Conservation (phyloP, 2,113 vertebrate species). For the Dolichotis patagonum region DNA sequence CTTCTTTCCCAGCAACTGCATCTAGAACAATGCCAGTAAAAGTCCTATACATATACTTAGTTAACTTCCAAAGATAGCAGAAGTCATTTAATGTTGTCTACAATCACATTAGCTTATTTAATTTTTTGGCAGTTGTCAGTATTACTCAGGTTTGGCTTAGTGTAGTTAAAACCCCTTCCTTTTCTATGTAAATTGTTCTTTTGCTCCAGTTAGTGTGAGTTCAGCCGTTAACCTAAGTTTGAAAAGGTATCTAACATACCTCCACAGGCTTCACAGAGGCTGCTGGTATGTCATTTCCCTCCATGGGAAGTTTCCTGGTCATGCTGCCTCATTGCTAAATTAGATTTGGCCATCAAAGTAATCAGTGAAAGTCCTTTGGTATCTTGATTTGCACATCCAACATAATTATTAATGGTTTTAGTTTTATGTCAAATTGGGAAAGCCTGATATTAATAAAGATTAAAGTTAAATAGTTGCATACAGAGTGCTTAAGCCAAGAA, state of each 20-base stretch:
- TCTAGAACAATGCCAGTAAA: neutral
- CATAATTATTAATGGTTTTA: neutral
- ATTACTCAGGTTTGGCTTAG: slow-evolving; percentile 20
- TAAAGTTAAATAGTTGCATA: neutral
- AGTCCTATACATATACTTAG: slow-evolving; percentile 3
- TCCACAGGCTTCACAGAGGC: neutral
- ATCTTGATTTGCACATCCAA: neutral
- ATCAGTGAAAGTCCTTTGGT: neutral
- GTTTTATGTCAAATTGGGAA: slow-evolving; percentile 14
- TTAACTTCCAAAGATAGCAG: slow-evolving; percentile 52
- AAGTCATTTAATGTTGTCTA: neutral
- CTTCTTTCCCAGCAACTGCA: neutral
- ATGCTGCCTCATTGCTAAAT: neutral
- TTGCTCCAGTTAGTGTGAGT: neutral
- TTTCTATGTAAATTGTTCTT: slow-evolving; percentile 40
- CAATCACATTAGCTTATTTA: neutral
- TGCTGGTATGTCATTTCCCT: neutral
- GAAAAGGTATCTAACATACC: neutral
- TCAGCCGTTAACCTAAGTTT: neutral
- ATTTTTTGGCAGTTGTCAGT: neutral
- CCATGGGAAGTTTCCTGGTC: neutral
- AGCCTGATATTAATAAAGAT: neutral
- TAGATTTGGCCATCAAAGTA: neutral
- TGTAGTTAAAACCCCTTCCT: slow-evolving; percentile 7
- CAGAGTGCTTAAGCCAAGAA: neutral